Evolutionary conservation across 2,797 vertebrate species (phyloP), one percentile per base, ranked within the genome.

Genomic region (Hyperoplus immaculatus): DNA sequence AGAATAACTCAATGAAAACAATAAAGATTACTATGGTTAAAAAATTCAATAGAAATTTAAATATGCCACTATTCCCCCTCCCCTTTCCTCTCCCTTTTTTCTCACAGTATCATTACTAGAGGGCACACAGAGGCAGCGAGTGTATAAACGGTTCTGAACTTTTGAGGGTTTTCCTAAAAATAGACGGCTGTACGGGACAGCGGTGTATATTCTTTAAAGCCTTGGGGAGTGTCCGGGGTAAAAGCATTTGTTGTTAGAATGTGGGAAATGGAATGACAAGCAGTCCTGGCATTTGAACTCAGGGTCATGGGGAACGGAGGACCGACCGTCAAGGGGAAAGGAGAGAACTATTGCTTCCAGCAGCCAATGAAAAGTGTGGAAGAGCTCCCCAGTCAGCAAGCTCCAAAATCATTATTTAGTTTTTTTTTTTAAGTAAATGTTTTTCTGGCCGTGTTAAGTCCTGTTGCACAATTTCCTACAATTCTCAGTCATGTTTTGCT

Each of bases 161-260:
- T 87, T 78, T 83, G 56, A 77, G 56, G 66, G 36, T 71, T 86
- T 67, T 38, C 39, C 88, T 89, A 91, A 84, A 89, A 89, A 91
- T 88, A 91, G 81, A 62, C 2, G 3, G 7, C 62, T 75, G 51
- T 41, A 58, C 5, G 2, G 65, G 66, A 29, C 75, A 42, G 56
- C 1, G 8, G 69, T 18, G 78, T 69, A 7, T 87, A 80, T 87
- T 81, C n/a, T 89, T 75, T 87, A 77, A 87, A 85, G 80, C 65
- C 61, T 77, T 18, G 60, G 85, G 91, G 87, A 86, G 89, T 83
- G 89, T 90, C 87, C 76, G 62, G 77, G 64, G 58, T 63, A 8
- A 85, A 29, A 87, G 78, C 88, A 89, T 89, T 89, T 92, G 89
- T 90, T 90, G 83, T 89, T 81, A 87, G 88, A 91, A 90, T 92